Evolutionary conservation across 2,113 vertebrate species (phyloP), one percentile per base, ranked within the genome.

Genomic region (Nematolebias whitei): DNA sequence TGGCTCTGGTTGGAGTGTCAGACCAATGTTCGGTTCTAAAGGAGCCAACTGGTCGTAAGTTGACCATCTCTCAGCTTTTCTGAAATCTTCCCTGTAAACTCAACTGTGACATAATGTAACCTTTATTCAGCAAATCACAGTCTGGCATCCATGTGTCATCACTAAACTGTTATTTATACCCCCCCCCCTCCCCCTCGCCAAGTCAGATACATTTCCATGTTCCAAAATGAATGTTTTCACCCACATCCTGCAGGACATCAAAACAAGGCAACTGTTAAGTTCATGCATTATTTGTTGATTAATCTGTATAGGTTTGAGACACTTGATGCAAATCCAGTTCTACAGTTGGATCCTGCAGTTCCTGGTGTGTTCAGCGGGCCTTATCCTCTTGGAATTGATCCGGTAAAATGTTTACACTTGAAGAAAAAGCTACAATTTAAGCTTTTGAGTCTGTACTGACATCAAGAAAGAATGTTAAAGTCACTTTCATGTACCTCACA

Each of bases 351-450:
- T 71, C 97, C 97, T 32, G 91, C 94, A 0, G 39, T 96, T 63
- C 88, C 90, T 0, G 96, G 96, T 5, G 97, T 99, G 24, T 99
- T 99, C 15, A 92, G 89, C 9, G 96, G 96, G 4, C 95, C 97
- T 0, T 99, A 99, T 84, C 97, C 97, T 0, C 94, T 99, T 3
- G 97, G 97, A 87, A 98, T 99, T 6, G 97, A 99, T 87, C 97
- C 97, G 38, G 97, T 98, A 94, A 92, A 19, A 47, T 18, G 41
- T 44, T 4, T 8, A 6, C 32, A 35, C 32, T 35, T 10, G n/a
- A n/a, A n/a, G n/a, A n/a, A n/a, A n/a, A n/a, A n/a, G 32, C 32
- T 35, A 35, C 9, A 35, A 35, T 35, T n/a, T n/a, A n/a, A n/a
- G 26, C 26, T 29, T 29, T 7, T 29, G 26, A 29, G 26, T 29